These are phyloP conservation scores for Tympanuchus pallidicinctus DNA, from an alignment of 2,113 vertebrate genomes.

Conservation along the genomic window DNA sequence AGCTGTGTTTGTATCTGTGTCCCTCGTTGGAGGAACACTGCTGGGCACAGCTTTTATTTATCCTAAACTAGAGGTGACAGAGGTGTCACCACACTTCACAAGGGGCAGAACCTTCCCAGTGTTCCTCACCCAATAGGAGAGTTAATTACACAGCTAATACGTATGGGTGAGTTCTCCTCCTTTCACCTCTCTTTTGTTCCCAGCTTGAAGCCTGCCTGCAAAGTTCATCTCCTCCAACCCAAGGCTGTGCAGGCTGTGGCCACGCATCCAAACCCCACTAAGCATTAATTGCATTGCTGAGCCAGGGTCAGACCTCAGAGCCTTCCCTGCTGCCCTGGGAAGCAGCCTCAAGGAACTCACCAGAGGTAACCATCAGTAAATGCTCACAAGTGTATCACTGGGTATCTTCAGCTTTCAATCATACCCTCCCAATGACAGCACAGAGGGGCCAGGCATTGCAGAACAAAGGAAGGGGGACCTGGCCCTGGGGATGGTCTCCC, in stretches of 20 bases:
- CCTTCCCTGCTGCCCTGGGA: not conserved
- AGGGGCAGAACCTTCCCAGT: not conserved
- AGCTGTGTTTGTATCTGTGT: not conserved
- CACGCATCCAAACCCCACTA: not conserved
- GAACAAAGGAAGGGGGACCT: not conserved
- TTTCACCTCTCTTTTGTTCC: constrained; percentile 1
- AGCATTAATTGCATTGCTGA: not conserved
- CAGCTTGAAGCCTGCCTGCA: not conserved
- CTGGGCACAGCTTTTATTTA: not conserved
- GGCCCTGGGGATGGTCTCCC: not conserved
- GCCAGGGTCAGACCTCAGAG: not conserved
- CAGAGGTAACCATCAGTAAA: not conserved
- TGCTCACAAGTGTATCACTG: not conserved
- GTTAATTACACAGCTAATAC: constrained; percentile 6
- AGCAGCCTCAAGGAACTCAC: not conserved
- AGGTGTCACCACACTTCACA: not conserved
- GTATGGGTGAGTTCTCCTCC: not conserved
- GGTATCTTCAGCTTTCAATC: not conserved
- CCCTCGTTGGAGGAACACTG: fast-evolving
- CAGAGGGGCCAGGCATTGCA: fast-evolving
- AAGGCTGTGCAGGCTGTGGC: fast-evolving
- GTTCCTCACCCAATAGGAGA: not conserved
- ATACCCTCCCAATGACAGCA: fast-evolving
- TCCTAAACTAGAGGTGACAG: not conserved
- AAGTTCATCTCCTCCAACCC: not conserved